These are phyloP conservation scores for Drosophila tani DNA, from an alignment of 1,140 invertebrate genomes.

Conservation along the genomic window DNA sequence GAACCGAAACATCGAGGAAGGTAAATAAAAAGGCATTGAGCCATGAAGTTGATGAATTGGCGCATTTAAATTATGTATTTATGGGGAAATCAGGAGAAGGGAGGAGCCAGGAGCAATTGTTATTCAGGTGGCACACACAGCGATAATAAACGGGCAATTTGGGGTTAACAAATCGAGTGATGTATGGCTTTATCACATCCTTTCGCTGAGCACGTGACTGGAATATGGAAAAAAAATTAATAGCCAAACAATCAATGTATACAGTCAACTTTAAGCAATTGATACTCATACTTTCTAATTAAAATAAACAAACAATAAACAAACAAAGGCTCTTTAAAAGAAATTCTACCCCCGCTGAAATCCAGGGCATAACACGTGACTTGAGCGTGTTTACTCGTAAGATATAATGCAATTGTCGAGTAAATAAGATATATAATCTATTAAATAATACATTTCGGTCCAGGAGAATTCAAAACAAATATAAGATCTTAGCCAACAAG, in stretches of 20 bases:
- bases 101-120: conserved; percentile 11
- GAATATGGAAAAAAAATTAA: conserved; percentile 18
- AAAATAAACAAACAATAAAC: conserved; percentile 4
- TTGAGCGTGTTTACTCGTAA: conserved; percentile 3
- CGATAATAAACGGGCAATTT: conserved; percentile 58
- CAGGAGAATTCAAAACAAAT: too few relatives aligned
- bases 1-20: conserved; percentile 36
- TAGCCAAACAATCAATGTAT: conserved; percentile 19
- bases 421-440: conserved; percentile 2
- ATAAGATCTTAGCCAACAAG: not conserved
- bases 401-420: conserved; percentile 15
- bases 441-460: too few relatives aligned
- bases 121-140: conserved; percentile 40
- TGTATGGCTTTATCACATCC: conserved; percentile 46
- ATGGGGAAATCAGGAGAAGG: conserved; percentile 12
- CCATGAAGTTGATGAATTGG: conserved; percentile 59
- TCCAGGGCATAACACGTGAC: conserved; percentile 8
- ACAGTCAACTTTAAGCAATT: conserved; percentile 2
- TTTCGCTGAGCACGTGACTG: conserved; percentile 29
- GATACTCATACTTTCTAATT: conserved; percentile 10
- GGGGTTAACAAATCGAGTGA: conserved; percentile 56
- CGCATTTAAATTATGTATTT: conserved; percentile 61
- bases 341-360: too few relatives aligned
- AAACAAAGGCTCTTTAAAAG: not conserved
- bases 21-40: conserved; percentile 59